Conservation (phyloP, 1,140 invertebrate genomes). For the Ceratoteleas bidentatus region DNA sequence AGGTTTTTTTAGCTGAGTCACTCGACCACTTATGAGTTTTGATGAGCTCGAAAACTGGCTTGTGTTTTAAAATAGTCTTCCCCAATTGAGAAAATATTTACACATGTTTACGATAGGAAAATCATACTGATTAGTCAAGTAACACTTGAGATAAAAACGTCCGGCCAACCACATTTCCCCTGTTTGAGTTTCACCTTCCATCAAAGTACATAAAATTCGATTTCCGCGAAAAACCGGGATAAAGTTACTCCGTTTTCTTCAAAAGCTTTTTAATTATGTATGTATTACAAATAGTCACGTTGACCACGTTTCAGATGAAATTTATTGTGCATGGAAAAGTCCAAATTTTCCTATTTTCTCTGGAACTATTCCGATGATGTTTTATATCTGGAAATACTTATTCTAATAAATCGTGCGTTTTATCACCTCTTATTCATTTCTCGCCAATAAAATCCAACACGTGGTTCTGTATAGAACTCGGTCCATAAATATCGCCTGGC, state of each 20-base stretch:
- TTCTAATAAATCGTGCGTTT: not conserved
- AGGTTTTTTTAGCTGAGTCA: not conserved
- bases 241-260: too few species aligned
- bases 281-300: too few species aligned
- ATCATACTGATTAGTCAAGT: slow-evolving; percentile 35
- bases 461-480: slow-evolving; percentile 2
- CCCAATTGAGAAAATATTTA: slow-evolving; percentile 18
- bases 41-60: not conserved
- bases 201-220: too few species aligned
- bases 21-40: not conserved
- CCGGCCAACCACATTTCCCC: slow-evolving; percentile 4
- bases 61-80: slow-evolving; percentile 22
- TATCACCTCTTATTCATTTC: slow-evolving; percentile 9
- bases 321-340: not conserved
- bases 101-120: slow-evolving; percentile 20
- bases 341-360: not conserved
- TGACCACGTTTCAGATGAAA: too few species aligned
- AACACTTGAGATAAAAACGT: slow-evolving; percentile 22
- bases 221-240: too few species aligned
- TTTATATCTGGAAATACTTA: not conserved
- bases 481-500: slow-evolving; percentile 18
- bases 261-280: too few species aligned
- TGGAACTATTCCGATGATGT: not conserved
- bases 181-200: not conserved
- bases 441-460: not conserved